Conservation (phyloP, 2,888 invertebrate genomes). For the Sarcophaga carnaria region DNA sequence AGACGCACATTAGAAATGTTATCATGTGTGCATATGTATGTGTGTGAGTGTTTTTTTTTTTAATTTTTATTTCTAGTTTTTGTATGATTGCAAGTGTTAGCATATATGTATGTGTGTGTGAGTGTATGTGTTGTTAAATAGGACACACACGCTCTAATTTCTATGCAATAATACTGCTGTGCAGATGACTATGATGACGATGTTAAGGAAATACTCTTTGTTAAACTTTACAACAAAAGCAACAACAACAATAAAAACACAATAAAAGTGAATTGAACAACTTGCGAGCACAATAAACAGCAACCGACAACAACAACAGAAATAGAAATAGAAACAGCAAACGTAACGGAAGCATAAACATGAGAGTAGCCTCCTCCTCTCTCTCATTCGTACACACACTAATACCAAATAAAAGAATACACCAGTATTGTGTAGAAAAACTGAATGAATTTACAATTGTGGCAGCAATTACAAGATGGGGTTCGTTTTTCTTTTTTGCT, state of each 20-base stretch:
- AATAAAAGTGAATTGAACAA: constrained; percentile 62
- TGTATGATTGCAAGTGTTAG: neutral
- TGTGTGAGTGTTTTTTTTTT: neutral
- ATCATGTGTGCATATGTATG: neutral
- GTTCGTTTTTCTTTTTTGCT: neutral
- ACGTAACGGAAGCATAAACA: neutral
- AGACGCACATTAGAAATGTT: neutral
- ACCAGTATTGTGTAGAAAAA: neutral
- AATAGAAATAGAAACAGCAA: neutral
- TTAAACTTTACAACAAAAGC: constrained; percentile 40
- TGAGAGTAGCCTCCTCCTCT: neutral
- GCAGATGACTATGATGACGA: constrained; percentile 39
- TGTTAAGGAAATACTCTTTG: constrained; percentile 10
- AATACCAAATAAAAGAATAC: neutral
- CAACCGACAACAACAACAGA: neutral
- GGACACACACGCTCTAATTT: constrained; percentile 11
- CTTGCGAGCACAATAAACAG: constrained; percentile 1
- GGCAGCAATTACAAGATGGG: constrained; percentile 58
- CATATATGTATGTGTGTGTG: neutral
- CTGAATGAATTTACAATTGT: constrained; percentile 36
- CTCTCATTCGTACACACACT: neutral
- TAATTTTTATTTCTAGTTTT: neutral
- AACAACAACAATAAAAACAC: neutral
- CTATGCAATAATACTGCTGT: constrained; percentile 18
- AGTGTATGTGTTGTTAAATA: constrained; percentile 18